Conservation (phyloP, 1,140 invertebrate genomes). For the Musca vetustissima region DNA sequence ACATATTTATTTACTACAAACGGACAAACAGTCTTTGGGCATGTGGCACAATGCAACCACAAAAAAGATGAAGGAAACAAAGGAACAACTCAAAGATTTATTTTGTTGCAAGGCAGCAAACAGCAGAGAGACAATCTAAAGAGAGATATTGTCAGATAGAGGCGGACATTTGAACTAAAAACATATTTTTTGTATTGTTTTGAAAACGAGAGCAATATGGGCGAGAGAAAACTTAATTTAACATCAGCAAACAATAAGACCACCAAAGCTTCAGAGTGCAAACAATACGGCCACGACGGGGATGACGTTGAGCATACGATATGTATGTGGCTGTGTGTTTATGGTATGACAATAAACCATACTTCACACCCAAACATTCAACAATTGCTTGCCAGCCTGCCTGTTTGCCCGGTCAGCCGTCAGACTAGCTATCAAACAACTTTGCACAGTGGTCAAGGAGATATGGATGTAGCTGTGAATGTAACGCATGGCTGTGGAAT, state of each 20-base stretch:
- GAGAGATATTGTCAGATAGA: neutral
- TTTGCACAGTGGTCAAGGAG: too few species aligned
- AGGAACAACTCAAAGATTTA: neutral
- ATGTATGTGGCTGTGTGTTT: neutral
- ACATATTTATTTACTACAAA: too few species aligned
- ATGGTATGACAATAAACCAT: neutral
- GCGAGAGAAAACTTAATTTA: neutral
- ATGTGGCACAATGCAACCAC: slow-evolving; percentile 3
- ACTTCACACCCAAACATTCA: neutral
- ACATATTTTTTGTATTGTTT: neutral
- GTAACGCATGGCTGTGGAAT: too few species aligned
- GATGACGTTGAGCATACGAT: too few species aligned
- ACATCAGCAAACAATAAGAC: neutral
- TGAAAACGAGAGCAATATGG: slow-evolving; percentile 5
- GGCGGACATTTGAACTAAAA: neutral
- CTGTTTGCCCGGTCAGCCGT: too few species aligned
- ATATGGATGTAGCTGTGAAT: too few species aligned
- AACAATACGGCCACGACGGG: neutral
- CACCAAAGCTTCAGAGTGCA: neutral
- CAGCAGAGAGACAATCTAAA: neutral
- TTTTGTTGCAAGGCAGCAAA: slow-evolving; percentile 15
- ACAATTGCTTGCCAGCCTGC: too few species aligned
- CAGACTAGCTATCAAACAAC: too few species aligned
- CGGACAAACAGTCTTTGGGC: too few species aligned
- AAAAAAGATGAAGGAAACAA: neutral